phyloP scores from a whole-genome alignment of 1,140 invertebrate genomes.

The Formica exsecta region DNA sequence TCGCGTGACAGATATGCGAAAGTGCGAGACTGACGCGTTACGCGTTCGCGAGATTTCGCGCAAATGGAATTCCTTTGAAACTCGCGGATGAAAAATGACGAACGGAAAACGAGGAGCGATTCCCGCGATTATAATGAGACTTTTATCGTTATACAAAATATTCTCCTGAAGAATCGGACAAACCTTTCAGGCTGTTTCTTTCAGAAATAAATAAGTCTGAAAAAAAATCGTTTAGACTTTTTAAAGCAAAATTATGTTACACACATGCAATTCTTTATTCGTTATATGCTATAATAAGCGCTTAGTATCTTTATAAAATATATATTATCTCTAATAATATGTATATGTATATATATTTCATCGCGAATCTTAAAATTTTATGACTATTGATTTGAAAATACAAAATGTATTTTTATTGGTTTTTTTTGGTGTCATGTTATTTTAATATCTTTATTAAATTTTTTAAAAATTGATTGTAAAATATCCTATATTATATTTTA shows the following conservation, averaged over 20 bases:
- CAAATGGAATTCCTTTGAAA: constrained; percentile 41
- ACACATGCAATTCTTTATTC: neutral
- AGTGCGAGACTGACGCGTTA: constrained; percentile 46
- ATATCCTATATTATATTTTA: neutral
- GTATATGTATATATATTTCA: too few species aligned
- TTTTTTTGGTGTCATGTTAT: neutral
- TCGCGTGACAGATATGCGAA: constrained; percentile 50
- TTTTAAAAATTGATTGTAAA: neutral
- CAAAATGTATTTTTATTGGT: neutral
- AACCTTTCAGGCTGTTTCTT: neutral
- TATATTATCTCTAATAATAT: too few species aligned
- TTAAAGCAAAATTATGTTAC: neutral
- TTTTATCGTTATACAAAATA: constrained; percentile 26
- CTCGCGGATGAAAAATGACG: constrained; percentile 46
- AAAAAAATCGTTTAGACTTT: neutral
- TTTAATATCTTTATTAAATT: neutral
- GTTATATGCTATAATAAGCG: neutral
- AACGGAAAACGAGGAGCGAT: neutral
- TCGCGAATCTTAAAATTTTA: too few species aligned
- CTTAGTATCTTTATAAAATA: neutral
- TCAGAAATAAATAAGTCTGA: neutral
- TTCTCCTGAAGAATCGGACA: constrained; percentile 6
- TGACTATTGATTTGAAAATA: neutral
- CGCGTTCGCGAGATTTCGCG: constrained; percentile 25
- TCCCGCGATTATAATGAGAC: constrained; percentile 33